Evolutionary conservation across 2,888 invertebrate species (phyloP), one percentile per base, ranked within the genome.

Genomic region (Morpho achilles): DNA sequence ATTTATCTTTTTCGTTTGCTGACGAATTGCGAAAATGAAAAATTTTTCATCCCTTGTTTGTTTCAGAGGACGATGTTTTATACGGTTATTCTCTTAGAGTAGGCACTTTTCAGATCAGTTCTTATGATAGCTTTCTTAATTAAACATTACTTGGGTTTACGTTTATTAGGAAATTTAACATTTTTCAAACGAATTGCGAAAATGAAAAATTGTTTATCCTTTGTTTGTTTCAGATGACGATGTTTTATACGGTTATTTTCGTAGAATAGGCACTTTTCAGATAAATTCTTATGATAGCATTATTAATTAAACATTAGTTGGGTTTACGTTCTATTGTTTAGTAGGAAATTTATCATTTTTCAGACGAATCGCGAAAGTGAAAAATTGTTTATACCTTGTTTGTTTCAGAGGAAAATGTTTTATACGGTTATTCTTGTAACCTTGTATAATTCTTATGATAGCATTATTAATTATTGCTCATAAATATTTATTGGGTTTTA

Each of bases 191-290:
- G 41, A 50, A 50, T 50, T 40, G 40, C 39, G 39, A 40, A n/a
- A 40, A 39, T 50, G 39, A 40, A 50, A 50, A 50, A 50, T 40
- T 50, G 40, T 50, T 50, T 40, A 50, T n/a, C 39, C 7, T n/a
- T 7, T 50, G 5, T 48, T 48, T 48, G 23, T 48, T 48, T 48
- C 3, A 32, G 32, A 9, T 1, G 32, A 43, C 32, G 32, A 32
- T 32, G 32, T 32, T 32, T 32, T 32, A 32, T 32, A 32, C 32
- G 32, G 32, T 32, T 32, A 32, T 32, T 32, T 3, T 32, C 32
- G 4, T 5, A 32, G 32, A 32, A 3, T 32, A 16, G 16, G 16
- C 16, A 32, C 32, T 32, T 32, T 32, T 32, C 5, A 5, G 32
- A 32, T 32, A 32, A 5, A 5, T 32, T 32, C 5, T 32, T 32